Percentiles rank a stretch among this genome's conserved stretches.
These are phyloP conservation scores for Myzus persicae DNA, from an alignment of 1,140 invertebrate genomes.

Conservation along the genomic window DNA sequence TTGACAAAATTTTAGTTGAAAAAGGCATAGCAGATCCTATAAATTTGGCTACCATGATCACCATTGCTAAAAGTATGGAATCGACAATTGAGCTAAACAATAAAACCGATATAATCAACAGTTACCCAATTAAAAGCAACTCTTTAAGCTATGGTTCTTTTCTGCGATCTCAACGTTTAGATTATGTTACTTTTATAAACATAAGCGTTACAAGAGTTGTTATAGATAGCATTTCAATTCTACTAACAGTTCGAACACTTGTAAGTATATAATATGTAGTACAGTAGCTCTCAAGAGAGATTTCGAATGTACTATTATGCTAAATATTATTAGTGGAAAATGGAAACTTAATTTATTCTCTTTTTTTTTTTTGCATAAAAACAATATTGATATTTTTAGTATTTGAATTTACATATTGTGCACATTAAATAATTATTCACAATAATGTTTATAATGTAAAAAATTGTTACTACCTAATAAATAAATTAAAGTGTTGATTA, in stretches of 20 bases:
- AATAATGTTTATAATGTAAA: no score
- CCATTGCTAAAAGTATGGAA: conserved; percentile 39
- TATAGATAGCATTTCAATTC: neutral
- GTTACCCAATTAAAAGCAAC: neutral
- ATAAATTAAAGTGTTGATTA: no score
- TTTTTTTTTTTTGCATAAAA: no score
- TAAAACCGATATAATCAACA: neutral
- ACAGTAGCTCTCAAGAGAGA: neutral
- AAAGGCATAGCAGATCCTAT: conserved; percentile 14
- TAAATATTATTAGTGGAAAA: neutral
- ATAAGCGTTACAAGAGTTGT: neutral
- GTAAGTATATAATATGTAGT: conserved; percentile 24
- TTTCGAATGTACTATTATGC: neutral
- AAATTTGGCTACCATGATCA: neutral
- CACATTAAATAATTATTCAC: no score
- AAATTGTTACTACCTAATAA: no score
- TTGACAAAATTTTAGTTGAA: neutral
- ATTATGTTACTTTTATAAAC: neutral
- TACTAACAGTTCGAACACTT: conserved; percentile 36
- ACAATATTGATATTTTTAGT: neutral
- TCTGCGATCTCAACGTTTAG: conserved; percentile 20
- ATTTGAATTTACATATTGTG: no score
- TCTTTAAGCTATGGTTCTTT: neutral
- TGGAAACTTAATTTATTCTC: neutral
- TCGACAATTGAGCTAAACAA: neutral